Evolutionary conservation across 2,888 invertebrate genomes (phyloP), one percentile per base, ranked within the genome.

Genomic region (Phyto melanocephala): DNA sequence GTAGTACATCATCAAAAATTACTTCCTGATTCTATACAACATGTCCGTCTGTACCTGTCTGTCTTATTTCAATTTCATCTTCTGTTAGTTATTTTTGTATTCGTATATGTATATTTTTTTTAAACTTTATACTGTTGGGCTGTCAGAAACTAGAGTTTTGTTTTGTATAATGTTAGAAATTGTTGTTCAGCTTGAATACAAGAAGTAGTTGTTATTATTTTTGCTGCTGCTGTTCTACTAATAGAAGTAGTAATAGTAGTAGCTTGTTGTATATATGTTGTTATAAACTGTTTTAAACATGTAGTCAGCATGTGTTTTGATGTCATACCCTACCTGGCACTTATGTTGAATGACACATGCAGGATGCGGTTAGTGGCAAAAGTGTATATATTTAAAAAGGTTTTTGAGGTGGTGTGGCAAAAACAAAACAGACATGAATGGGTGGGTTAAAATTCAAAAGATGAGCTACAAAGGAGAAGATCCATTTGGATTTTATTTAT

Each of bases 21-120:
- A 81, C 81, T 81, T 81, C 81, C 81, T 78, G 81, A 81, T 81
- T 81, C 81, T 81, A 68, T 81, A 37, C 74, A 78, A 74, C 78
- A 81, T 65, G 78, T 68, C 78, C 20, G 78, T 72, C 72, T 74
- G 28, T 28, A 15, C 28, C 28, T 28, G 58, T 70, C 45, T 62
- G 17, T 56, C 56, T 78, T 71, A 15, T 50, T 68, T 67, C 33
- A 58, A 40, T 68, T 76, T 75, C 67, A 75, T 67, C 47, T 67
- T 35, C n/a, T 17, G 28, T 28, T 28, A 58, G 33, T 74, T 74
- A 20, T 52, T 50, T 1, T 10, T 40, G 28, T 58, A 37, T n/a
- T n/a, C n/a, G n/a, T n/a, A n/a, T n/a, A n/a, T n/a, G n/a, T n/a
- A 45, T 24, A 28, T 6, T 28, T 28, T 6, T 28, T 35, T 71